Evolutionary conservation across 2,113 vertebrate species (phyloP), one percentile per base, ranked within the genome.

Genomic region (Hassar affinis): DNA sequence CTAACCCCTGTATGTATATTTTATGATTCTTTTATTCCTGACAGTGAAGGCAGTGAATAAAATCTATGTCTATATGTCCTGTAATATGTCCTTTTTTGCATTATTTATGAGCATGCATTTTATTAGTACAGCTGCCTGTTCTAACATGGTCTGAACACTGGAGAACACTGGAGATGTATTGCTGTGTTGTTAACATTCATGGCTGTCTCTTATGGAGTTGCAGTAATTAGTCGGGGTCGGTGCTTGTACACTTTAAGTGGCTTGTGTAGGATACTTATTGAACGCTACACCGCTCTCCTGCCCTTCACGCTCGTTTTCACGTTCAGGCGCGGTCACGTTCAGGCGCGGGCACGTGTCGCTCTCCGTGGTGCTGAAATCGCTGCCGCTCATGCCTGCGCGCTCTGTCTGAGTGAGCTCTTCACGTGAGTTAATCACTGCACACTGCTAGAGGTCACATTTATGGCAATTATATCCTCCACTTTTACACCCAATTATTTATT

Each of bases 281-380:
- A 61, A 68, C 61, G 80, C 72, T 74, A 79, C 85, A 79, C 83
- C 84, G 72, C 87, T 74, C 85, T 72, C 84, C 85, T 78, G 86
- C 82, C 89, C 86, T 86, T 86, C 20, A 45, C 54, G 62, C 30
- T 69, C 54, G n/a, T 66, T 69, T 61, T n/a, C 51, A n/a, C 61
- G n/a, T 25, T 18, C 30, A 42, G 12, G 2, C 30, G 33, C 45
- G 38, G 51, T 45, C 69, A 11, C 42, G 62, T 42, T 20, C n/a
- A 20, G 33, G 4, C 10, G n/a, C 11, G 33, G 69, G 49, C 72
- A 20, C 33, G 76, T 62, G 84, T 64, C 86, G 84, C 92, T 93
- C 88, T 92, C 92, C 91, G 4, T 82, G 90, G 92, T 93, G 82
- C 91, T 93, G 92, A 92, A 91, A 90, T 20, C 30, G 45, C 33